Evolutionary conservation across 2,113 vertebrate species (phyloP).

Genomic region (Candoia aspera): DNA sequence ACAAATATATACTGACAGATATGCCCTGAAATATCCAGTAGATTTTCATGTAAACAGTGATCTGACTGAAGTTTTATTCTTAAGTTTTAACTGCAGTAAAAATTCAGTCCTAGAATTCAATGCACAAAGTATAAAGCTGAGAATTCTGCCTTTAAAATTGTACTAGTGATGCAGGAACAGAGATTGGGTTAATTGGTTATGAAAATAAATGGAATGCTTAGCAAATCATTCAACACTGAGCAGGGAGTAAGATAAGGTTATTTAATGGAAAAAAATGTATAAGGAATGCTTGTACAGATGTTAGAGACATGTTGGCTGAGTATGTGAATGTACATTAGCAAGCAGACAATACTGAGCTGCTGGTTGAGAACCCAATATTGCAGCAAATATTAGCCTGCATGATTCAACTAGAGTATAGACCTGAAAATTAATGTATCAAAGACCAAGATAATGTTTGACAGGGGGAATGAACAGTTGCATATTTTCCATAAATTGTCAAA

Average conservation of each 20-base stretch:
- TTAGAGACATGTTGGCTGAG: not conserved
- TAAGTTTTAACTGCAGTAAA: conserved; percentile 12
- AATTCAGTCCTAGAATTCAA: not conserved
- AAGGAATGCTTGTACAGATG: not conserved
- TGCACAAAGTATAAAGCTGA: not conserved
- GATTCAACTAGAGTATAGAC: not conserved
- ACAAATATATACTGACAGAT: conserved; percentile 39
- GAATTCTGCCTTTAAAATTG: not conserved
- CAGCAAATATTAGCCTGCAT: not conserved
- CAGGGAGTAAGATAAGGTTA: not conserved
- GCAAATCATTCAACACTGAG: not conserved
- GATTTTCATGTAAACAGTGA: conserved; percentile 24
- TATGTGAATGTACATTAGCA: not conserved
- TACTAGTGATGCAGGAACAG: not conserved
- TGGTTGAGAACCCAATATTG: not conserved
- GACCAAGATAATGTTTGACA: not conserved
- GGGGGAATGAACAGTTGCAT: not conserved
- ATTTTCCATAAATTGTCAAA: not conserved
- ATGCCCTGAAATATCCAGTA: conserved; percentile 26
- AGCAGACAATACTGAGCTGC: not conserved
- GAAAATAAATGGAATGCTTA: not conserved
- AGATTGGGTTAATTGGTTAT: not conserved
- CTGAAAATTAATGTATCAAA: not conserved
- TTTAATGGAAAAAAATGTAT: not conserved
- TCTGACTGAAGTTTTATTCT: conserved; percentile 4